Percentiles rank a stretch among this genome's conserved stretches.
These are phyloP conservation scores for Chironomus striatipennis DNA, from an alignment of 1,140 invertebrate species.

Conservation along the genomic window DNA sequence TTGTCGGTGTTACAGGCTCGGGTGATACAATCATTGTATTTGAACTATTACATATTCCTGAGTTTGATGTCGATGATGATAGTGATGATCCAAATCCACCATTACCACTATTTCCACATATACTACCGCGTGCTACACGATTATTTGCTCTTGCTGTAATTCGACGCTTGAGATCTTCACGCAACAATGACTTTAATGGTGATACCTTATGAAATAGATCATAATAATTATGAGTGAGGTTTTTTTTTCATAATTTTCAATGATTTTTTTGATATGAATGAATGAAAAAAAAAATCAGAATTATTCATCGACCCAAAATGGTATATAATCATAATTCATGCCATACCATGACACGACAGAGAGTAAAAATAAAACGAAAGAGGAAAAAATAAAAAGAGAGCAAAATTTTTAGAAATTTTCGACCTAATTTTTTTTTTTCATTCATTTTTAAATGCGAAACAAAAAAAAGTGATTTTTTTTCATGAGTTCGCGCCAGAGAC, in stretches of 20 bases:
- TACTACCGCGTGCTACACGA: constrained; percentile 40
- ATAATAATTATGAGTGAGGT: constrained; percentile 4
- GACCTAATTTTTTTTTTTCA: not conserved
- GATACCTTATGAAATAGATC: constrained; percentile 60
- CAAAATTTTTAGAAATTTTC: constrained; percentile 19
- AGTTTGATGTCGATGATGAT: constrained; percentile 29
- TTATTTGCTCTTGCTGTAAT: constrained; percentile 52
- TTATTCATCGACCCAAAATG: not conserved
- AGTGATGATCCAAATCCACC: not conserved
- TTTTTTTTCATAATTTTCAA: too few relatives aligned
- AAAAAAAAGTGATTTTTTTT: not conserved
- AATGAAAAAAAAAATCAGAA: not conserved
- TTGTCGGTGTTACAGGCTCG: constrained; percentile 34
- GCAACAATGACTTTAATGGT: constrained; percentile 68
- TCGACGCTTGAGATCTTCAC: constrained; percentile 69
- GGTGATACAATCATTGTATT: constrained; percentile 33
- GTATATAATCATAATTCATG: not conserved
- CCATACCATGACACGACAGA: not conserved
- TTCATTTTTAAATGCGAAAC: not conserved
- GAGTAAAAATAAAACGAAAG: not conserved
- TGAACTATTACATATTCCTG: constrained; percentile 29
- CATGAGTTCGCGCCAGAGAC: not conserved
- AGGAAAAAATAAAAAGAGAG: not conserved
- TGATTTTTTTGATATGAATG: too few relatives aligned
- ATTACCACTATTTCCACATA: constrained; percentile 29